Base-by-base conservation (phyloP, 2,797 vertebrate genomes). In the Yasuhikotakia modesta region DNA sequence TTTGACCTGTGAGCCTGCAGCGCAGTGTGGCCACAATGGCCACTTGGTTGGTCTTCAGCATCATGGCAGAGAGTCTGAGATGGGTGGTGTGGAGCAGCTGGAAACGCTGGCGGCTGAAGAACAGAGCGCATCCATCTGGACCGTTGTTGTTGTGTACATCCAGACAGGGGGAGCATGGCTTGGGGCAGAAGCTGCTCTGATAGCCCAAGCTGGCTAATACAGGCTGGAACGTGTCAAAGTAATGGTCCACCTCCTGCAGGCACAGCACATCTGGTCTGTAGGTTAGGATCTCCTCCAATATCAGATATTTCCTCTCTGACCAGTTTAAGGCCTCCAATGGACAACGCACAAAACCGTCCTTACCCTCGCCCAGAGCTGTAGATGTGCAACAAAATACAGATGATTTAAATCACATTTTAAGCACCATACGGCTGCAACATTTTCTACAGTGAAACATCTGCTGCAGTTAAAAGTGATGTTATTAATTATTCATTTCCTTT, bases 191-290 rank as follows among this genome's bases (percentile, higher is more conserved):
- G 0, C 91, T 95, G 81, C 96, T 92, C 0, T 94, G 93, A 85
- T 97, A 99, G 82, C 97, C 97, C 14, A 99, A 86, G 32, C 96
- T 90, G 80, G 93, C 90, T 82, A 98, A 92, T 68, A 98, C 88
- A 0, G 97, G 97, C 77, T 95, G 94, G 35, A 99, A 98, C 21
- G 97, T 98, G 88, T 99, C 96, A 0, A 94, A 95, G 85, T 96
- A 99, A 87, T 98, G 97, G 89, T 98, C 97, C 2, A 98, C 97
- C 79, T 99, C 97, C 85, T 98, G 96, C 2, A 99, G 92, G 87
- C 97, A 99, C 80, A 99, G 48, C 65, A 98, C 89, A 73, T 99
- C 96, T 0, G 97, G 97, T 13, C 90, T 92, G 88, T 97, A 95
- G 0, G 93, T 95, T 0, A 99, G 92, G 87, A 99, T 98, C 81